A percentile compares a stretch with the other conserved stretches of the same genome.
phyloP scores from a whole-genome alignment of 2,797 vertebrate genomes.

The Enteromius paludinosus region DNA sequence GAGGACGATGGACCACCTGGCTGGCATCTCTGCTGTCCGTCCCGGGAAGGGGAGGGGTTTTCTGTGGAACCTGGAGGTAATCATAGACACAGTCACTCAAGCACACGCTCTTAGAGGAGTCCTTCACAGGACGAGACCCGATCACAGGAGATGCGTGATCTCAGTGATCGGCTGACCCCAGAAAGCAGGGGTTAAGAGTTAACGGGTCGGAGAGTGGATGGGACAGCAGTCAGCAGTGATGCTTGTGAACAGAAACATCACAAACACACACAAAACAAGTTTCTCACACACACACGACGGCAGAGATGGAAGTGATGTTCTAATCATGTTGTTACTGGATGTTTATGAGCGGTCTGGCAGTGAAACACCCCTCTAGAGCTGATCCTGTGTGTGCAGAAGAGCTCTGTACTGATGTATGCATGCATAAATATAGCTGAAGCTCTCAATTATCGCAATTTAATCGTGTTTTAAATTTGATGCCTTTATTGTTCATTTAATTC shows the following conservation, averaged over 20 bases:
- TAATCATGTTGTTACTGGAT: constrained; percentile 7
- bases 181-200: constrained; percentile 21
- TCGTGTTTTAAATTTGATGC: not conserved
- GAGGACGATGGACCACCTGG: constrained; percentile 80
- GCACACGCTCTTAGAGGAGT: not conserved
- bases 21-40: constrained; percentile 79
- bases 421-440: not conserved
- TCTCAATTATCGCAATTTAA: not conserved
- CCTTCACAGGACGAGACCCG: not conserved
- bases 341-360: constrained; percentile 34
- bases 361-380: not conserved
- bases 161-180: not conserved
- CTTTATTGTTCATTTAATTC: not conserved
- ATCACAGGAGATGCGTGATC: not conserved
- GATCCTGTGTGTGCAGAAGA: not conserved
- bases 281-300: not conserved
- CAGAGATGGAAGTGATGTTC: not conserved
- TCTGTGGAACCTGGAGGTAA: constrained; percentile 85
- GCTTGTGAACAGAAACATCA: not conserved
- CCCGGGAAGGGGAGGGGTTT: constrained; percentile 76
- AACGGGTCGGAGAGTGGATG: not conserved
- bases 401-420: not conserved
- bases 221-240: not conserved
- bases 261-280: constrained; percentile 21
- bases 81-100: constrained; percentile 81